phyloP scores from a whole-genome alignment of 2,113 vertebrate species.

The Melanotaenia duboulayi region DNA sequence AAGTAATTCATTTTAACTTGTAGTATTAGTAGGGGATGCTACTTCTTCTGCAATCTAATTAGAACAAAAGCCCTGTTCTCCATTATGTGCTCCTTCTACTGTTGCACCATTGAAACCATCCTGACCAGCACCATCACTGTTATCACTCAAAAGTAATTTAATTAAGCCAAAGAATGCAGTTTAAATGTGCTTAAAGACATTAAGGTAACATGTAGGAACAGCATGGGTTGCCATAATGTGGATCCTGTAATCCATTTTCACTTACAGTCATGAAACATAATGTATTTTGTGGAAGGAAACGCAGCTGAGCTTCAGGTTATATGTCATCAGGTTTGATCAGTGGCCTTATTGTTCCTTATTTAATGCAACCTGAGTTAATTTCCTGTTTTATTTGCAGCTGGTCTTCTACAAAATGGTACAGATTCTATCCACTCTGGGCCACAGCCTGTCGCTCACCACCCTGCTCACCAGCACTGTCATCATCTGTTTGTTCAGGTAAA shows the following conservation, averaged over 20 bases:
- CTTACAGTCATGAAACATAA: background rate
- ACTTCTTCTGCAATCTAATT: too few relatives aligned
- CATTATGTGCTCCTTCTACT: too few relatives aligned
- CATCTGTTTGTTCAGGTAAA: conserved; percentile 93
- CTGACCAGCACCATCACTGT: too few relatives aligned
- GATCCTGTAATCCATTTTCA: background rate
- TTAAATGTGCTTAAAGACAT: background rate
- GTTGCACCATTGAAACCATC: too few relatives aligned
- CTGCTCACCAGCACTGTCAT: conserved; percentile 93
- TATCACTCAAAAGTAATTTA: background rate
- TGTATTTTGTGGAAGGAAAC: background rate
- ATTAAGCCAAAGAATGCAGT: rapidly evolving
- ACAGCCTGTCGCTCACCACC: conserved; percentile 93
- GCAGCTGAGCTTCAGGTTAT: conserved; percentile 14
- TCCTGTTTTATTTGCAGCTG: conserved; percentile 73
- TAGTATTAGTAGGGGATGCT: too few relatives aligned
- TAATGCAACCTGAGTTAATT: background rate
- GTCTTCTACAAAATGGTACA: conserved; percentile 92
- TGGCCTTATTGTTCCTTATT: background rate
- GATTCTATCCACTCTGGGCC: conserved; percentile 92
- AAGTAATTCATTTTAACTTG: too few relatives aligned
- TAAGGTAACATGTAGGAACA: background rate
- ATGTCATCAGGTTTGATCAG: background rate
- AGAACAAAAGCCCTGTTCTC: too few relatives aligned
- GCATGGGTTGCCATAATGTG: background rate